Base-by-base conservation (phyloP, 2,113 vertebrate species). In the Ciconia stormi region DNA sequence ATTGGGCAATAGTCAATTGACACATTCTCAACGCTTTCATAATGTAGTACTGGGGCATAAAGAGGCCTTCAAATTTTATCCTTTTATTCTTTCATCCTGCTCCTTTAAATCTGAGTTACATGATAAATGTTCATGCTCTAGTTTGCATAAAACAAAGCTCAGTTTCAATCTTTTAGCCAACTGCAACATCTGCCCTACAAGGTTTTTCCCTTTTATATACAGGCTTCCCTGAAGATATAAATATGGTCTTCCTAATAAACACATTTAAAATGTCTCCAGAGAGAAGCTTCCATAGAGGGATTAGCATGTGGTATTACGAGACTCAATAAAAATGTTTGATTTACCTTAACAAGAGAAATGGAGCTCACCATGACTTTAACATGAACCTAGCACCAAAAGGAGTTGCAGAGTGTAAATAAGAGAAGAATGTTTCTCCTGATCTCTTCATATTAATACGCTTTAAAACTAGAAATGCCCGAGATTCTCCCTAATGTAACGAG, bases 61-160 rank as follows among this genome's bases (percentile, higher is more conserved):
- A 91, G 49, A 81, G 49, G 32, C 82, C 56, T 85, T 67, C 79
- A 67, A 65, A 92, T 96, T 67, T 85, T 63, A 84, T 87, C 26
- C 44, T 90, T 96, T 72, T 49, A 82, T 77, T 87, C 58, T 82
- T 94, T 66, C 73, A 78, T 90, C 63, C 93, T 83, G 88, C 81
- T 95, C 82, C 87, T 97, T 96, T 98, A 95, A 97, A 96, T 97
- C 18, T 36, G 62, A 92, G 91, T 90, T 93, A 94, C 50, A 84
- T n/a, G 67, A 95, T 77, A 93, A 95, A 97, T 88, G 44, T 95
- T 97, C 93, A 98, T 63, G 97, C 87, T 97, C 97, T 90, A 93
- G 74, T 96, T 96, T 96, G 88, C 84, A 95, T 95, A 97, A 91
- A 97, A 97, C 90, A 97, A 98, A 97, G 80, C 90, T 96, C 78